Base-by-base conservation (phyloP, 2,888 invertebrate species). In the Acutogordius australiensis region DNA sequence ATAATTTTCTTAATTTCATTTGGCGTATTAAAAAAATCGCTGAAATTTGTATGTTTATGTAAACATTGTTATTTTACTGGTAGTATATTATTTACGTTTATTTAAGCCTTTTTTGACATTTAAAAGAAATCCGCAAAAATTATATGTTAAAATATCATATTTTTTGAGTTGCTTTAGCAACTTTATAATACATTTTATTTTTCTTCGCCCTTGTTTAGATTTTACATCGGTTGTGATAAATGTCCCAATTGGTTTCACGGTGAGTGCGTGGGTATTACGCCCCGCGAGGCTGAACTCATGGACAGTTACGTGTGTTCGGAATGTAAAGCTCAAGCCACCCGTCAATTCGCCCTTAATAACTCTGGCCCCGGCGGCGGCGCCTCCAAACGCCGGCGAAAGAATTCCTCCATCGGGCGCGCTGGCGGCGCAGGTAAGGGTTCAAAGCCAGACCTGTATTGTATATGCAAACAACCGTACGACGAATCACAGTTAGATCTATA, bases 241-340 rank as follows among this genome's bases (percentile, higher is more conserved):
- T 97, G 94, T 72, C 84, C 84, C 68, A 88, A 90, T 72, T 94
- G 94, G 91, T 94, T 87, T 77, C 97, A 97, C 70, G 90, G 90
- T 1, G 82, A 83, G 65, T 97, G 97, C 70, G 87, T 94, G 13
- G 83, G 82, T 56, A 83, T 94, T 62, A 83, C 84, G 0, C 87
- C 90, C 71, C 81, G 82, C 69, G 81, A 82, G 76, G 86, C 87
- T 63, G 82, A 84, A 70, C 78, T 79, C 28, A 78, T 91, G 71
- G 83, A 84, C 58, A 84, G 86, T 69, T 94, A 85, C 72, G 67
- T 70, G n/a, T 75, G 75, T 67, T 68, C 68, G 30, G 71, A 70
- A 51, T 76, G 75, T 64, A 66, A 68, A 60, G 65, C 65, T 60
- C 68, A 82, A 65, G 84, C 85, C 1, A 78, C 80, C n/a, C n/a